Evolutionary conservation across 2,113 vertebrate species (phyloP), one percentile per base, ranked within the genome.

Genomic region (Puma concolor): DNA sequence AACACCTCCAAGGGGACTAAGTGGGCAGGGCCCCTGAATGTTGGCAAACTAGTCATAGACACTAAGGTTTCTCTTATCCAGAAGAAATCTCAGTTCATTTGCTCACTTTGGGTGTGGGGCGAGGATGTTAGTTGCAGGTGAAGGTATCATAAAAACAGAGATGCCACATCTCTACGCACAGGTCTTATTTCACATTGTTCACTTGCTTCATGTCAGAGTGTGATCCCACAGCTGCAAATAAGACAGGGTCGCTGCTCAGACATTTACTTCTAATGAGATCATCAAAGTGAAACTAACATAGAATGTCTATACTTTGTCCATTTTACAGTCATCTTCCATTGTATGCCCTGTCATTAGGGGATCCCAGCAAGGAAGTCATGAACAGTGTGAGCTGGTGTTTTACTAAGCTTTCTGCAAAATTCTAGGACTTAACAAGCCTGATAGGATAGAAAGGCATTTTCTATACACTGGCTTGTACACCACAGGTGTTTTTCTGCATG

Each of bases 401-500:
- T n/a, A 60, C 4, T 7, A 94, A 66, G 19, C 25, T 69, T 86
- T 83, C 80, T 91, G 50, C 57, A 92, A 52, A 90, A 87, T 85
- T 44, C 76, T 41, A 79, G 67, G 41, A 23, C 80, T 84, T 80
- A 92, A n/a, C 29, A 90, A 94, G 60, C 11, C 38, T 84, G 66
- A n/a, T 21, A 57, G 17, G 25, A 33, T 69, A 81, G 76, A 85
- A 57, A 85, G 25, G 19, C 44, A 85, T 94, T 57, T 69, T 54
- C 72, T 52, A 81, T 15, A 63, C 23, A 25, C 17, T 64, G 79
- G 31, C 95, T 90, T 95, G 44, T 81, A 76, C 25, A 27, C 16
- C 64, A 80, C 12, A 57, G 54, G 16, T 48, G 31, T 95, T 95
- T 97, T 95, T 48, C 52, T 64, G 44, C 19, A 77, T n/a, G n/a